phyloP scores from a whole-genome alignment of 2,113 vertebrate species.

The Xenopus laevis region DNA sequence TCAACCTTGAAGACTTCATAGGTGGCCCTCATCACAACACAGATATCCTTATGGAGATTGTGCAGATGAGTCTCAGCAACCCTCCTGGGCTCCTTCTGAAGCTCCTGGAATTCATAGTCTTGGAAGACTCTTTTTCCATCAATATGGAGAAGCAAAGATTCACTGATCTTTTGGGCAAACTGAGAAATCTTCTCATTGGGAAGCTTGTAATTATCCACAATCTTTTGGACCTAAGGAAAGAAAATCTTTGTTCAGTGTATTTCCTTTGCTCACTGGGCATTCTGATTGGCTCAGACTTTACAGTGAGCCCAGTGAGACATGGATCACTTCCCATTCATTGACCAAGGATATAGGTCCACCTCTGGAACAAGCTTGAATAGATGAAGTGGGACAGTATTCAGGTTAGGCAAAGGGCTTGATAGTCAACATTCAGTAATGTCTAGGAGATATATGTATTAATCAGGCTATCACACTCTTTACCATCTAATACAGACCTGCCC shows the following conservation, averaged over 20 bases:
- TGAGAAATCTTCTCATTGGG: slow-evolving; percentile 65
- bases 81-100: slow-evolving; percentile 65
- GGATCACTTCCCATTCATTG: too few species aligned
- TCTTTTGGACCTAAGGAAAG: slow-evolving; percentile 58
- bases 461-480: too few species aligned
- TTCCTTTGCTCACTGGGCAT: background rate
- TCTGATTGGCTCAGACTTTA: background rate
- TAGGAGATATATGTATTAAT: too few species aligned
- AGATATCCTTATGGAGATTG: slow-evolving; percentile 63
- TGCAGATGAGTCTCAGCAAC: slow-evolving; percentile 58
- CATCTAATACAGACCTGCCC: too few species aligned
- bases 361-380: too few species aligned
- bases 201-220: slow-evolving; percentile 73
- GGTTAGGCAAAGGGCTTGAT: too few species aligned
- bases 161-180: slow-evolving; percentile 70
- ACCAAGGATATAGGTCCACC: too few species aligned
- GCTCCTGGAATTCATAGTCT: slow-evolving; percentile 74
- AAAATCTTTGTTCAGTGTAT: too few species aligned
- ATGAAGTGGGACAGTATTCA: too few species aligned
- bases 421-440: too few species aligned
- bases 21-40: slow-evolving; percentile 65
- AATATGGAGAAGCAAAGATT: slow-evolving; percentile 69
- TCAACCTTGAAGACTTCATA: slow-evolving; percentile 72
- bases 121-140: slow-evolving; percentile 71
- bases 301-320: background rate